Percentiles rank a stretch among this genome's conserved stretches.
phyloP scores from a whole-genome alignment of 2,797 vertebrate species.

The Scomberomorus guttatus region DNA sequence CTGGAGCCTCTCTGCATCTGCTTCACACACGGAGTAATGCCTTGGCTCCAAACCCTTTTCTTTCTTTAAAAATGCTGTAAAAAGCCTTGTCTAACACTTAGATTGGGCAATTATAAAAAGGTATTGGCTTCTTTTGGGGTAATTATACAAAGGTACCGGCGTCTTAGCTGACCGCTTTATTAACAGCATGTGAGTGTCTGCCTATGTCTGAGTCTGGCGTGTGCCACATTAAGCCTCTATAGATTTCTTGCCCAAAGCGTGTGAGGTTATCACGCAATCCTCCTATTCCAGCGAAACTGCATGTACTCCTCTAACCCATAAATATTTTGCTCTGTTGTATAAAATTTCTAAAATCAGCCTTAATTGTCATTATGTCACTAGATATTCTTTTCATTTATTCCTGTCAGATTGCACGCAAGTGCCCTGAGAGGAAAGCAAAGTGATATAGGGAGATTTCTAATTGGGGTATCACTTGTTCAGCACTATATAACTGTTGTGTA shows the following conservation, averaged over 20 bases:
- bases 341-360: slow-evolving; percentile 54
- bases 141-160: slow-evolving; percentile 73
- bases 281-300: slow-evolving; percentile 44
- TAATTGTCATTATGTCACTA: slow-evolving; percentile 41
- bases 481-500: slow-evolving; percentile 57
- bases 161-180: slow-evolving; percentile 75
- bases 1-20: slow-evolving; percentile 85
- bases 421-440: slow-evolving; percentile 69
- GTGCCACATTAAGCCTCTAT: slow-evolving; percentile 46
- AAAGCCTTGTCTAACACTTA: slow-evolving; percentile 81
- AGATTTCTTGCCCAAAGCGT: slow-evolving; percentile 60
- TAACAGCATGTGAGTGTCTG: slow-evolving; percentile 78
- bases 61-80: slow-evolving; percentile 71
- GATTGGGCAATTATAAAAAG: slow-evolving; percentile 78
- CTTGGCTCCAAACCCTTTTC: slow-evolving; percentile 62
- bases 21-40: slow-evolving; percentile 74
- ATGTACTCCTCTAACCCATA: slow-evolving; percentile 49
- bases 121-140: slow-evolving; percentile 65
- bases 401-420: slow-evolving; percentile 52
- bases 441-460: slow-evolving; percentile 68
- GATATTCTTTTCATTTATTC: slow-evolving; percentile 67
- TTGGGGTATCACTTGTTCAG: slow-evolving; percentile 63
- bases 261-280: slow-evolving; percentile 65
- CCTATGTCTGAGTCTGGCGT: slow-evolving; percentile 56
- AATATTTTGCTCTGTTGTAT: slow-evolving; percentile 63